Evolutionary conservation across 2,113 vertebrate species (phyloP), one percentile per base, ranked within the genome.

Genomic region (Bucco capensis): DNA sequence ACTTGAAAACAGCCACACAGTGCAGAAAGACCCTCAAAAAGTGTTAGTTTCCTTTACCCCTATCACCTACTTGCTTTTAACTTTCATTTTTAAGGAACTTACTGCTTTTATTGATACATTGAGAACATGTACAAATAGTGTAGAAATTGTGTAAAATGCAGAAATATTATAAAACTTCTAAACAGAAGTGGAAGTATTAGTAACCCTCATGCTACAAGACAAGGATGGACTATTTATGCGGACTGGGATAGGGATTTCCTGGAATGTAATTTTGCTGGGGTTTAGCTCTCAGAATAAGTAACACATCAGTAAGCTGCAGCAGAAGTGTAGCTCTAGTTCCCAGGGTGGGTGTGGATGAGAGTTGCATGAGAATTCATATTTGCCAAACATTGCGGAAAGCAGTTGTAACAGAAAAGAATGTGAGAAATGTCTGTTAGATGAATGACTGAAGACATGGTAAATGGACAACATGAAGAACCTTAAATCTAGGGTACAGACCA

Each of bases 201-300:
- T 57, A 85, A 21, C 12, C 40, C 67, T 86, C 9, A 5, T 74
- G 22, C 92, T 88, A 40, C 72, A 58, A 87, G 60, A 67, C 35
- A 56, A 69, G 70, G 35, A 53, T 82, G 25, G 47, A 35, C 23
- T 66, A 17, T 47, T 91, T 92, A 71, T 84, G 62, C 47, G 42
- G 44, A 24, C 37, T 58, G 40, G 37, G 51, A 17, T 57, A 87
- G 31, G 24, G 56, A 80, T 95, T 88, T 95, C 64, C 56, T 83
- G 67, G 38, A 90, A 91, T 51, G 53, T 86, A 19, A 60, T 79
- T 88, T 89, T 85, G 17, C 51, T 64, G 30, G 22, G n/a, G 19
- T 75, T 83, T 85, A 67, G 33, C 49, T 56, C 27, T 71, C 85
- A 38, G 64, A 86, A 76, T 79, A 94, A 90, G 88, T 88, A 90